Conservation (phyloP, 2,797 vertebrate species). For the Natrix natrix region DNA sequence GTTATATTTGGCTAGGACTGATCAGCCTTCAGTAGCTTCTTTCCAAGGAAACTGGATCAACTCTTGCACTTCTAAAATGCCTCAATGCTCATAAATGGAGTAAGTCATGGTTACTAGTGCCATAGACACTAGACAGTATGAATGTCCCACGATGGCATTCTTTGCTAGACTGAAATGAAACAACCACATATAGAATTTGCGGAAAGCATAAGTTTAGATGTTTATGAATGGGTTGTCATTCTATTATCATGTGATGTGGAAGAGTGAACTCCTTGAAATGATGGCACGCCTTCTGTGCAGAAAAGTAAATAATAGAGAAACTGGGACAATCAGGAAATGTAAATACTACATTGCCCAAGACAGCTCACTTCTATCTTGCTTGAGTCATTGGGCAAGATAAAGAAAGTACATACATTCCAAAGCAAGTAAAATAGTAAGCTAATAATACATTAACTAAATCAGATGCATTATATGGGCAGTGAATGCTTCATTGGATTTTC, state of each 20-base stretch:
- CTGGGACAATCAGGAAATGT: background rate
- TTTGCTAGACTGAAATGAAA: background rate
- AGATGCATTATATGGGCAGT: background rate
- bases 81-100: background rate
- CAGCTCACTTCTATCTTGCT: slow-evolving; percentile 15
- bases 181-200: slow-evolving; percentile 4
- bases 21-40: background rate
- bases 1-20: background rate
- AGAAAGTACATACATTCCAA: slow-evolving; percentile 33
- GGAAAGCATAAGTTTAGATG: background rate
- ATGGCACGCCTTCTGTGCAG: background rate
- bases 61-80: background rate
- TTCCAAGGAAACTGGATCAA: background rate
- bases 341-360: background rate
- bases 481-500: background rate
- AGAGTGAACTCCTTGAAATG: slow-evolving; percentile 29
- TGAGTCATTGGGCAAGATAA: slow-evolving; percentile 27
- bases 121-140: background rate
- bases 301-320: slow-evolving; percentile 20
- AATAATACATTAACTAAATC: slow-evolving; percentile 3
- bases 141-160: background rate
- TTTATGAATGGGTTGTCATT: background rate
- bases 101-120: background rate
- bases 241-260: slow-evolving; percentile 25
- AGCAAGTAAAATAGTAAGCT: slow-evolving; percentile 12